Evolutionary conservation across 2,113 vertebrate genomes (phyloP), one percentile per base, ranked within the genome.

Genomic region (Cranoglanis bouderius): DNA sequence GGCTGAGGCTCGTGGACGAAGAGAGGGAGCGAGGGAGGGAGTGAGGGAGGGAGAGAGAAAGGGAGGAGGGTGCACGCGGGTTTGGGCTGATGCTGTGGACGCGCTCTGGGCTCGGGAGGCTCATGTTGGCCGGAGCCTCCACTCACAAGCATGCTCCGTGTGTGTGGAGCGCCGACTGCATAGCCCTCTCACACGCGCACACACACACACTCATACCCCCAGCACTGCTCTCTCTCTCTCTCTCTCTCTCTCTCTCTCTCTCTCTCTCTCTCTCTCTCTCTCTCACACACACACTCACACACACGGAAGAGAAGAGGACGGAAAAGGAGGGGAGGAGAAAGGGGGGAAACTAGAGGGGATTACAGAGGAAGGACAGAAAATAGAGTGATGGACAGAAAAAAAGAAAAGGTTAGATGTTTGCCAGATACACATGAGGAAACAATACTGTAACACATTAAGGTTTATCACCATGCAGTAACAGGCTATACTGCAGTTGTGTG

Each of bases 61-160:
- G 88, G 86, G 88, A 85, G 72, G 87, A 90, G 87, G 88, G 83
- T 84, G 82, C 82, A 83, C 77, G 49, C 89, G 53, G 88, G 81
- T 72, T 87, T 49, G 72, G 88, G 86, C 90, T 90, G 88, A 82
- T 89, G 85, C 85, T 91, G 89, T 90, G 90, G 89, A 91, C 77
- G 90, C 85, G 82, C 87, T 88, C 86, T 83, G 85, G 87, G 87
- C 85, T 88, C 78, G 81, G 87, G 82, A 90, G 86, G 90, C 89
- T 91, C 88, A 90, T 90, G 90, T 90, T 91, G 89, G 89, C 87
- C 89, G 40, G 87, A 85, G 90, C 87, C 87, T 61, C 70, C 82
- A 83, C 90, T 91, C 90, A 91, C 90, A 90, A 82, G 88, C 90
- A 91, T 90, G 88, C 88, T 90, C 86, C 85, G 88, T 91, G 90